Conservation (phyloP, 2,797 vertebrate species). For the Cygnus olor region DNA sequence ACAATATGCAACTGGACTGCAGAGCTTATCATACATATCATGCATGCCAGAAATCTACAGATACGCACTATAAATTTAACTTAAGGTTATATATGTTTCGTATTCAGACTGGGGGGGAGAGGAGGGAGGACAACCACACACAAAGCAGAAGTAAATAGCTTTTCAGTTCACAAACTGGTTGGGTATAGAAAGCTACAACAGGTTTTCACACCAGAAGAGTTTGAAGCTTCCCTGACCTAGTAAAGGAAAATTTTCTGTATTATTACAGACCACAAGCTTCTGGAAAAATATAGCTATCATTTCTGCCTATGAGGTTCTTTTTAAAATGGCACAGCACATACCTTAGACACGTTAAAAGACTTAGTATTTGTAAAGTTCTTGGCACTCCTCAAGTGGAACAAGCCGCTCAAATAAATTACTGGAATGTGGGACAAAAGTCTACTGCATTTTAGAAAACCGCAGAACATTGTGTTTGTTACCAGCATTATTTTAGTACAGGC, state of each 20-base stretch:
- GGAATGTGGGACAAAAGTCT: slow-evolving; percentile 58
- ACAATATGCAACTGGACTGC: not conserved
- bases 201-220: not conserved
- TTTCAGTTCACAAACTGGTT: not conserved
- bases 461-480: slow-evolving; percentile 57
- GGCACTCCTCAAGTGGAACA: slow-evolving; percentile 57
- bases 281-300: slow-evolving; percentile 26
- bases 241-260: not conserved
- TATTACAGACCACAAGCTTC: slow-evolving; percentile 1
- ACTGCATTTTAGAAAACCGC: slow-evolving; percentile 57
- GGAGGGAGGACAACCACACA: not conserved
- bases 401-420: slow-evolving; percentile 59
- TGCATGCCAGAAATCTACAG: not conserved
- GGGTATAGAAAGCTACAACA: not conserved
- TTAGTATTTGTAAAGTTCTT: slow-evolving; percentile 59
- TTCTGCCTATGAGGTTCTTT: slow-evolving; percentile 43
- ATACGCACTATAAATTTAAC: rapidly evolving
- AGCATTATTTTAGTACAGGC: not conserved
- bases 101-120: not conserved
- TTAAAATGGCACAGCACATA: slow-evolving; percentile 34
- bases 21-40: not conserved
- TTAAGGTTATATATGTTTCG: rapidly evolving
- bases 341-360: slow-evolving; percentile 48
- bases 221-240: not conserved
- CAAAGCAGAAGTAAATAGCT: not conserved